A percentile compares a stretch with the other conserved stretches of the same genome.
These are phyloP conservation scores for Ischnus inquisitorius DNA, from an alignment of 2,888 invertebrate genomes.

Conservation along the genomic window DNA sequence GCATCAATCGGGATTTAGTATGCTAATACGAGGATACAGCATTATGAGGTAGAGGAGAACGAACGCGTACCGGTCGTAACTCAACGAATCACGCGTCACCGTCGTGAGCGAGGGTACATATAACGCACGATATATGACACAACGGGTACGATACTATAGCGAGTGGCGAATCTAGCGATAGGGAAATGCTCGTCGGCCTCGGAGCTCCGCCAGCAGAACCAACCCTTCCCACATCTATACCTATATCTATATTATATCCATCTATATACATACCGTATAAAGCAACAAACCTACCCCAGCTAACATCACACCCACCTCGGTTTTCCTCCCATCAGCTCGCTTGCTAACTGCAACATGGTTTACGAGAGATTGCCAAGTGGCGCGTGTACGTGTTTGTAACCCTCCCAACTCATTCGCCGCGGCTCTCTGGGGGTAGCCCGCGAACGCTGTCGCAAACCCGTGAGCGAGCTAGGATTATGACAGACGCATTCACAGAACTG, in stretches of 20 bases:
- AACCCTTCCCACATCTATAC: slow-evolving; percentile 4
- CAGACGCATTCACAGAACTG: slow-evolving; percentile 50
- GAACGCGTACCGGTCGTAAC: slow-evolving; percentile 64
- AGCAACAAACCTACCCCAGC: slow-evolving; percentile 7
- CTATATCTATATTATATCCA: too few species aligned
- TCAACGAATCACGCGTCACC: slow-evolving; percentile 68
- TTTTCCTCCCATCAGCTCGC: slow-evolving; percentile 57
- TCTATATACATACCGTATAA: too few species aligned
- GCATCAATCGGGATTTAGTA: slow-evolving; percentile 70
- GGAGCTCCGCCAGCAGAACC: slow-evolving; percentile 15
- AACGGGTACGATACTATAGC: slow-evolving; percentile 20
- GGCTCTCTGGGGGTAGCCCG: slow-evolving; percentile 25
- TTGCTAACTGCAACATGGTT: slow-evolving; percentile 61
- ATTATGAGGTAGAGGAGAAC: slow-evolving; percentile 38
- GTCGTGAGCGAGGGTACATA: slow-evolving; percentile 37
- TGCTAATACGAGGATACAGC: slow-evolving; percentile 65
- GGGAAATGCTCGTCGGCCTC: slow-evolving; percentile 38
- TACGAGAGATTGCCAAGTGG: slow-evolving; percentile 69
- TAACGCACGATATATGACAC: slow-evolving; percentile 40
- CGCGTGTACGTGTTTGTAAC: slow-evolving; percentile 58
- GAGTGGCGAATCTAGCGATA: slow-evolving; percentile 41
- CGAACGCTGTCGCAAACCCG: slow-evolving; percentile 7
- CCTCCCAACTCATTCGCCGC: slow-evolving; percentile 42
- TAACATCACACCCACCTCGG: background rate
- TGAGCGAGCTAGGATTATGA: slow-evolving; percentile 51